These are phyloP conservation scores for Amphiprion percula DNA, from an alignment of 2,113 vertebrate genomes.

Conservation along the genomic window DNA sequence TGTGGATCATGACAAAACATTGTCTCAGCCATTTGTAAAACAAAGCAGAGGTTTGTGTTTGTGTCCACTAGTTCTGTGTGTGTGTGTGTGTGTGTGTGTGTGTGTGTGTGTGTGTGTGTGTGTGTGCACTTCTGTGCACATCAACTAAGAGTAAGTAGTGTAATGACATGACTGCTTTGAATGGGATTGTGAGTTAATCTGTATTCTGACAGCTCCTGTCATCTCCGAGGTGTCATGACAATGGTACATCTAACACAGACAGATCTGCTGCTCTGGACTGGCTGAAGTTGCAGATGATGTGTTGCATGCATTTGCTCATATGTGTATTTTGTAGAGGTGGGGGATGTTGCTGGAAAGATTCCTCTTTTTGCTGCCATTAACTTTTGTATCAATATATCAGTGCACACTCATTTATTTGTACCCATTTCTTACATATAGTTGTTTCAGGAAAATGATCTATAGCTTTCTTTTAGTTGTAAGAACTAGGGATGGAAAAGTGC, in stretches of 20 bases:
- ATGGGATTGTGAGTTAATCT: conserved; percentile 63
- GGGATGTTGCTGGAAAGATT: too few relatives aligned
- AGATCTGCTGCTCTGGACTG: conserved; percentile 18
- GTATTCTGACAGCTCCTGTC: conserved; percentile 71
- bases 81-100: too few relatives aligned
- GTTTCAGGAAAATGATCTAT: too few relatives aligned
- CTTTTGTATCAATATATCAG: too few relatives aligned
- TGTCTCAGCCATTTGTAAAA: too few relatives aligned
- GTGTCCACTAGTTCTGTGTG: not conserved
- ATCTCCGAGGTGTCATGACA: conserved; percentile 49
- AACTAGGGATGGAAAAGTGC: too few relatives aligned
- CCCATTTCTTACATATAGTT: too few relatives aligned
- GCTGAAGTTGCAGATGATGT: not conserved
- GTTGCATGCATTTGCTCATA: not conserved
- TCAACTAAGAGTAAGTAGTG: conserved; percentile 19
- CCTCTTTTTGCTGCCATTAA: too few relatives aligned
- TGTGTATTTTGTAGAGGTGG: not conserved
- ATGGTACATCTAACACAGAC: conserved; percentile 25
- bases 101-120: too few relatives aligned
- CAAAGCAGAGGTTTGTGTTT: not conserved
- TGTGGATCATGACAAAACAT: not conserved
- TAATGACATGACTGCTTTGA: conserved; percentile 42
- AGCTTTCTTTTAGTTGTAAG: too few relatives aligned
- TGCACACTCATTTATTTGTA: too few relatives aligned
- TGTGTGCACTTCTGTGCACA: too few relatives aligned